A percentile compares a stretch with the other conserved stretches of the same genome.
These are phyloP conservation scores for Cephus pulcher DNA, from an alignment of 2,888 invertebrate species.

Conservation along the genomic window DNA sequence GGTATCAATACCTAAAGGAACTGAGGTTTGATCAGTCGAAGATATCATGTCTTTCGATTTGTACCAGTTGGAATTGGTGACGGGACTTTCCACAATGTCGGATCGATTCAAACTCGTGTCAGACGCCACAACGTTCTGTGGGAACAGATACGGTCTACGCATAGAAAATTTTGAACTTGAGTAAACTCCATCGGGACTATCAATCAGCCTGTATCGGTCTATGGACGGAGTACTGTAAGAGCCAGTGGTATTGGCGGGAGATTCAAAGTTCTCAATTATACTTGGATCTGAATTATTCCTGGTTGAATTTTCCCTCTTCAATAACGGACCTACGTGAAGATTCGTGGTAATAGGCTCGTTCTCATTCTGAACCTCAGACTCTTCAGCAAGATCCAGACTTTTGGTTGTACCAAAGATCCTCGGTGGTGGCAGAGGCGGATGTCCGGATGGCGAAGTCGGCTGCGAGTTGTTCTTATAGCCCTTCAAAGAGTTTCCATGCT, in stretches of 20 bases:
- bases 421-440: slow-evolving; percentile 77
- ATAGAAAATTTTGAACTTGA: slow-evolving; percentile 48
- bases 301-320: slow-evolving; percentile 47
- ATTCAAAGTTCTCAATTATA: slow-evolving; percentile 31
- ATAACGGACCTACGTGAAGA: slow-evolving; percentile 58
- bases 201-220: slow-evolving; percentile 41
- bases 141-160: slow-evolving; percentile 49
- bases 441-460: slow-evolving; percentile 30
- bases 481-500: slow-evolving; percentile 43
- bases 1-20: slow-evolving; percentile 46
- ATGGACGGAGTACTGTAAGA: not conserved
- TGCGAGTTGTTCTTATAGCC: slow-evolving; percentile 41
- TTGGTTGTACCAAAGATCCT: slow-evolving; percentile 69
- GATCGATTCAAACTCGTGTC: slow-evolving; percentile 44
- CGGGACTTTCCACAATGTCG: slow-evolving; percentile 37
- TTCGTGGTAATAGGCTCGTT: slow-evolving; percentile 52
- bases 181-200: slow-evolving; percentile 48
- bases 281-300: slow-evolving; percentile 52
- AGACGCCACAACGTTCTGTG: slow-evolving; percentile 63
- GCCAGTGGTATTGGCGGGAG: not conserved
- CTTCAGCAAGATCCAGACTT: slow-evolving; percentile 53
- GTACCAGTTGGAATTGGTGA: slow-evolving; percentile 54
- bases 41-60: slow-evolving; percentile 62
- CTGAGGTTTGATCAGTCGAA: slow-evolving; percentile 75
- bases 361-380: slow-evolving; percentile 36